phyloP scores from a whole-genome alignment of 1,140 invertebrate genomes.

The Apis dorsata region DNA sequence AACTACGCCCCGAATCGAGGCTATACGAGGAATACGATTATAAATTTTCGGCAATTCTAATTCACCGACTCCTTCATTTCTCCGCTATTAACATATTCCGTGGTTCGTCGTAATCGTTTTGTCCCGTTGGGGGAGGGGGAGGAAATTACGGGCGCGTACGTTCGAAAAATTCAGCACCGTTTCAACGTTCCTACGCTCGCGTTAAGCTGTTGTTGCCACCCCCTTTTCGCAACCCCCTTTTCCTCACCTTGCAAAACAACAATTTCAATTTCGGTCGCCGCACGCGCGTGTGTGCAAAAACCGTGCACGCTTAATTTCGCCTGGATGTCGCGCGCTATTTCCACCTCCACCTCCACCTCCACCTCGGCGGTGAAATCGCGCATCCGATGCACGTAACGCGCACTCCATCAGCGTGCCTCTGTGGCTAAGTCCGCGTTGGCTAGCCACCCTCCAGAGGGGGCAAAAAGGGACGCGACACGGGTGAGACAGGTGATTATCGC shows the following conservation, averaged over 20 bases:
- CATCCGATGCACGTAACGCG: conserved; percentile 32
- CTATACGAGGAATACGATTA: not conserved
- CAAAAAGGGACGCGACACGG: conserved; percentile 35
- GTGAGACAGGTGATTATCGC: conserved; percentile 30
- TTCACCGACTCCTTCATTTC: conserved; percentile 25
- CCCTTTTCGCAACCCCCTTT: not conserved
- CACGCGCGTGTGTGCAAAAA: conserved; percentile 10
- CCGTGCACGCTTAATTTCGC: conserved; percentile 44
- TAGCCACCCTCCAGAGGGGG: not conserved
- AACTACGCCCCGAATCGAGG: not conserved
- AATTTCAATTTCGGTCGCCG: too few species aligned
- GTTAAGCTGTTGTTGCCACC: not conserved
- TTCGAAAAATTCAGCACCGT: conserved; percentile 17
- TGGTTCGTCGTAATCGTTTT: conserved; percentile 3
- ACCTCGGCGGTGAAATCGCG: not conserved
- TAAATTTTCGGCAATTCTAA: conserved; percentile 44
- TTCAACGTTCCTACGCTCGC: not conserved
- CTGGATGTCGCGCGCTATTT: not conserved
- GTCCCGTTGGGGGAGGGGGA: not conserved
- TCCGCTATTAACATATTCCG: conserved; percentile 43
- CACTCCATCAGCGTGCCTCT: conserved; percentile 11
- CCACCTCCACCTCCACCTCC: not conserved
- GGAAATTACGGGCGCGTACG: too few species aligned
- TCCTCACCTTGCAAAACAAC: not conserved
- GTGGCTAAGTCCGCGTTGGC: conserved; percentile 1